Conservation (phyloP, 2,888 invertebrate species). For the Eristalis tenax region DNA sequence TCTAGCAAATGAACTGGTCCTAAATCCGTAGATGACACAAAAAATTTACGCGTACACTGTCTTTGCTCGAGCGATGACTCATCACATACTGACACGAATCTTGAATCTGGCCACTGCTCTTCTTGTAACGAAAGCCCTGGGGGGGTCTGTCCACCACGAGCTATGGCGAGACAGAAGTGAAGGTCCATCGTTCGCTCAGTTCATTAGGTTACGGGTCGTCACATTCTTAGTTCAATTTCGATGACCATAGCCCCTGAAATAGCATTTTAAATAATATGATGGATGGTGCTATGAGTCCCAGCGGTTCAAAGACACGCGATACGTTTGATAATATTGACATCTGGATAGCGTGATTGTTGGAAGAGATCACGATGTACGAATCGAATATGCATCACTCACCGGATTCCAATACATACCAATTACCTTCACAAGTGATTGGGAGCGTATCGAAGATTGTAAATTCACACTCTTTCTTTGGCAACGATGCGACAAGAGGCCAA, state of each 20-base stretch:
- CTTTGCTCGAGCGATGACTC: no score
- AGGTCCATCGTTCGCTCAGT: constrained; percentile 6
- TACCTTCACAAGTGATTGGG: not conserved
- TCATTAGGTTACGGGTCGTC: constrained; percentile 47
- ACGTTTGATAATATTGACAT: not conserved
- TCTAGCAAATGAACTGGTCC: no score
- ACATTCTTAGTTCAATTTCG: constrained; percentile 32
- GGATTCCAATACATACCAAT: constrained; percentile 56
- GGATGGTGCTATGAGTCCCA: constrained; percentile 59
- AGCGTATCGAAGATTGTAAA: not conserved
- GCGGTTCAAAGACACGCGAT: constrained; percentile 21
- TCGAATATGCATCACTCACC: constrained; percentile 10
- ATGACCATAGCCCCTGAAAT: constrained; percentile 59
- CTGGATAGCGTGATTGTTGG: no score
- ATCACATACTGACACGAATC: no score
- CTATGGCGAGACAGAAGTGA: no score
- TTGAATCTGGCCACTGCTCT: no score
- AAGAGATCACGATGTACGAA: not conserved
- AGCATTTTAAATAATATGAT: constrained; percentile 64
- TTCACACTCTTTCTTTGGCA: not conserved
- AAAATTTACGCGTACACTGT: no score
- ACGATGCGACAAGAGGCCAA: constrained; percentile 10
- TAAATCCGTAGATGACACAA: no score
- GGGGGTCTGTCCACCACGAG: no score
- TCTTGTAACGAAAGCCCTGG: no score